A percentile compares a stretch with the other conserved stretches of the same genome.
phyloP scores from a whole-genome alignment of 2,797 vertebrate species.

The Threskiornis aethiopicus region DNA sequence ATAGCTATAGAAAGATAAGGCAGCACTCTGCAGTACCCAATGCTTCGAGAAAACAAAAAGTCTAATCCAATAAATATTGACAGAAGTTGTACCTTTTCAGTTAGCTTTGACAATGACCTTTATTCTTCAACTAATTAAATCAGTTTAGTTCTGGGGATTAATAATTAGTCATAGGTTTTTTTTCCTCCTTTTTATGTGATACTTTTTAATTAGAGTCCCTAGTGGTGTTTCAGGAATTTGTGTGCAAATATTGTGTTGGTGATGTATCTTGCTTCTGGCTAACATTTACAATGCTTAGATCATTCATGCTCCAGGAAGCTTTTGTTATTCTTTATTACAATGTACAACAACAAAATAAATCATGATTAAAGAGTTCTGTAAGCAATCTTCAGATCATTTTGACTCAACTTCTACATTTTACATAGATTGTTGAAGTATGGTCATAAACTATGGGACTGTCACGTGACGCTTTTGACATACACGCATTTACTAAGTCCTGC shows the following conservation, averaged over 20 bases:
- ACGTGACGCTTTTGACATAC: not conserved
- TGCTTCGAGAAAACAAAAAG: not conserved
- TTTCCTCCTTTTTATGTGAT: not conserved
- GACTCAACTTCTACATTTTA: not conserved
- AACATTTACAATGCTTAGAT: not conserved
- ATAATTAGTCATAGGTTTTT: not conserved
- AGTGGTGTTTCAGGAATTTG: not conserved
- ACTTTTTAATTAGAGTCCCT: not conserved
- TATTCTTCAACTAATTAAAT: conserved; percentile 54
- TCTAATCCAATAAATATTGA: conserved; percentile 50
- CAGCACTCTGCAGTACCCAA: not conserved
- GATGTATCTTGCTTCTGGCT: not conserved
- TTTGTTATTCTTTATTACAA: not conserved
- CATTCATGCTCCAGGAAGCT: not conserved
- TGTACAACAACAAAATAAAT: not conserved
- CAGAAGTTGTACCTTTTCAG: not conserved
- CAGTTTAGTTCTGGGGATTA: not conserved
- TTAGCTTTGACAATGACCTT: conserved; percentile 24
- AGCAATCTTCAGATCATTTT: not conserved
- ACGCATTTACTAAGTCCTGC: not conserved
- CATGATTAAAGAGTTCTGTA: not conserved
- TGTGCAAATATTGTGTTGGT: not conserved
- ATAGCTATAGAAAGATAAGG: not conserved
- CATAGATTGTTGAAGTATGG: not conserved
- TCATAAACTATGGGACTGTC: not conserved